These are phyloP conservation scores for Apodemus speciosus DNA, from an alignment of 2,113 vertebrate species.

Conservation along the genomic window DNA sequence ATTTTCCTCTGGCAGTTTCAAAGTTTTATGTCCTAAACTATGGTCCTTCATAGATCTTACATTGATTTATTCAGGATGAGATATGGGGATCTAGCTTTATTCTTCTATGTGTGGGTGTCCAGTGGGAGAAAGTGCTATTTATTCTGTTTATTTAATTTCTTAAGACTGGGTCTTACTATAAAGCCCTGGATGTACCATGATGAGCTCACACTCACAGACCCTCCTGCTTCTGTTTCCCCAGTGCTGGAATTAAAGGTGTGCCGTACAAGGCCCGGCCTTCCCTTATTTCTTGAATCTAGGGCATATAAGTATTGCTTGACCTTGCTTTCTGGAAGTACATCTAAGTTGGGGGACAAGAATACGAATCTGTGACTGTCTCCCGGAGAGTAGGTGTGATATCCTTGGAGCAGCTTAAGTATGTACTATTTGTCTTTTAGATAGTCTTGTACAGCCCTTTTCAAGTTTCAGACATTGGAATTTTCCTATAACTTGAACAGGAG, in stretches of 20 bases:
- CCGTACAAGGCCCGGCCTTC: neutral
- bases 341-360: neutral
- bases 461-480: neutral
- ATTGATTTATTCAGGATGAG: neutral
- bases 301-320: neutral
- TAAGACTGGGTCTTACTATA: neutral
- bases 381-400: neutral
- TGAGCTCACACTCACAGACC: neutral
- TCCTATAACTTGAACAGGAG: neutral
- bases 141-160: neutral
- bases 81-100: neutral
- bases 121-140: neutral
- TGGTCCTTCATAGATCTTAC: neutral
- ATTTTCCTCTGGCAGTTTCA: neutral
- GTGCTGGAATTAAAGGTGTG: neutral
- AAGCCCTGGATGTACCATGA: neutral
- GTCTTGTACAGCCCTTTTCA: neutral
- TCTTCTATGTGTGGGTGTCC: neutral
- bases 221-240: neutral
- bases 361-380: neutral
- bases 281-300: neutral
- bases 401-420: neutral
- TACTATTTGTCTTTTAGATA: neutral
- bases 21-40: neutral
- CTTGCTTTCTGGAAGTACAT: neutral